Percentiles rank a stretch among this genome's conserved stretches.
phyloP scores from a whole-genome alignment of 1,140 invertebrate species.

The Harlomillsia oculata region DNA sequence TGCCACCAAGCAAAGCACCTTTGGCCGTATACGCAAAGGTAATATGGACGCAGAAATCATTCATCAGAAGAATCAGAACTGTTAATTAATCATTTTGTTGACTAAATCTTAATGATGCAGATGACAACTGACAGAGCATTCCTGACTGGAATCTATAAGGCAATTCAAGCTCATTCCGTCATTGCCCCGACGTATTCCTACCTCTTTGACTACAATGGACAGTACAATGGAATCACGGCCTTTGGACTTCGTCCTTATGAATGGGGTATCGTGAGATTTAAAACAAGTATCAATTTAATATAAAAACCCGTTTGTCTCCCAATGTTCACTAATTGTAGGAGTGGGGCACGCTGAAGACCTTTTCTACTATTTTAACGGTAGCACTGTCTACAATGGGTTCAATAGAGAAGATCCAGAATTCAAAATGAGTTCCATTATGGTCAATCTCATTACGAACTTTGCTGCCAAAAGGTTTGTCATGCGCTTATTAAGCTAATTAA shows the following conservation, averaged over 20 bases:
- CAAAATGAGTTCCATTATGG: conserved; percentile 10
- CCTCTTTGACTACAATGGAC: conserved; percentile 26
- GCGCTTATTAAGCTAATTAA: background rate
- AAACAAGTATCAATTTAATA: background rate
- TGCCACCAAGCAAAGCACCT: conserved; percentile 4
- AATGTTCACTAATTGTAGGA: conserved; percentile 9
- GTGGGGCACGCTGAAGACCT: conserved; percentile 20
- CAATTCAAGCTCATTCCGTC: conserved; percentile 24
- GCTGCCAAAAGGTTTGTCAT: background rate
- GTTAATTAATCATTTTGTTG: background rate
- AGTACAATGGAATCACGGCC: conserved; percentile 10
- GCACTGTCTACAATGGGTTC: conserved; percentile 8
- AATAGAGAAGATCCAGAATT: conserved; percentile 8
- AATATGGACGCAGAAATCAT: background rate
- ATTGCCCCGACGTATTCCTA: conserved; percentile 30
- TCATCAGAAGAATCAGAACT: background rate
- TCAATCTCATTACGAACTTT: conserved; percentile 20
- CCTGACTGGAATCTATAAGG: conserved; percentile 22
- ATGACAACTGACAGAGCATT: conserved; percentile 21
- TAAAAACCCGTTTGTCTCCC: background rate
- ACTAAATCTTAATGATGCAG: background rate
- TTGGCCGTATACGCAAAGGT: conserved; percentile 7
- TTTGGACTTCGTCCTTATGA: conserved; percentile 3
- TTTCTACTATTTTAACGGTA: conserved; percentile 16
- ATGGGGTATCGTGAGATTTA: conserved; percentile 10